phyloP scores from a whole-genome alignment of 1,140 invertebrate genomes.

The Caenorhabditis brenneri region DNA sequence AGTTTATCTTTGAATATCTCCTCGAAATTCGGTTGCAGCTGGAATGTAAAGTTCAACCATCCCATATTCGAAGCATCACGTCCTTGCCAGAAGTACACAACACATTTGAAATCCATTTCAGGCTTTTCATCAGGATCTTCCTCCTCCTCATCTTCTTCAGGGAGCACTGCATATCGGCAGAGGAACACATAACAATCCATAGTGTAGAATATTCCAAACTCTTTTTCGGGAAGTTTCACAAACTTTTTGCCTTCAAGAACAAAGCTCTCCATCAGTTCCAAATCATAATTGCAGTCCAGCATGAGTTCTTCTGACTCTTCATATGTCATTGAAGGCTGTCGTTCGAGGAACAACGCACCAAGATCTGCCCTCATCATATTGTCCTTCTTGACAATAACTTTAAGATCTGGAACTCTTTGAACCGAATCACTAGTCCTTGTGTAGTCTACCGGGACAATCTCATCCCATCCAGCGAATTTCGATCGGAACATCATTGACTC shows the following conservation, averaged over 20 bases:
- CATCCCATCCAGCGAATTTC: slow-evolving; percentile 97
- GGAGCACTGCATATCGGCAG: slow-evolving; percentile 83
- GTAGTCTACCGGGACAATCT: slow-evolving; percentile 98
- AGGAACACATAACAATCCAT: slow-evolving; percentile 97
- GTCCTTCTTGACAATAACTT: slow-evolving; percentile 72
- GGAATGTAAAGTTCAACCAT: slow-evolving; percentile 98
- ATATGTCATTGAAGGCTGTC: slow-evolving; percentile 85
- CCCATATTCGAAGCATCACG: slow-evolving; percentile 97
- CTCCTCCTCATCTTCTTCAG: slow-evolving; percentile 56
- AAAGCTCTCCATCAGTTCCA: slow-evolving; percentile 95
- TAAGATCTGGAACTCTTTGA: slow-evolving; percentile 84
- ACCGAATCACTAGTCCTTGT: slow-evolving; percentile 97
- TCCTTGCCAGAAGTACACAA: slow-evolving; percentile 98
- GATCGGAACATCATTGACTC: slow-evolving; percentile 88
- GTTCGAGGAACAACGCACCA: slow-evolving; percentile 90
- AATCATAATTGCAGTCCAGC: slow-evolving; percentile 90
- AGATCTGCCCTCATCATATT: slow-evolving; percentile 82
- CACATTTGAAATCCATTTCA: slow-evolving; percentile 86
- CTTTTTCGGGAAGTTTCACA: slow-evolving; percentile 89
- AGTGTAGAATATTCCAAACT: slow-evolving; percentile 90
- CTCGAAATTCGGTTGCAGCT: slow-evolving; percentile 93
- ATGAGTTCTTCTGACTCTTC: slow-evolving; percentile 87
- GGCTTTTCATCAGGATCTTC: slow-evolving; percentile 74
- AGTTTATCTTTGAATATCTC: slow-evolving; percentile 89
- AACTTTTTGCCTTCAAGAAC: slow-evolving; percentile 93